phyloP scores from a whole-genome alignment of 2,797 vertebrate species.

The Pipistrellus pipistrellus region DNA sequence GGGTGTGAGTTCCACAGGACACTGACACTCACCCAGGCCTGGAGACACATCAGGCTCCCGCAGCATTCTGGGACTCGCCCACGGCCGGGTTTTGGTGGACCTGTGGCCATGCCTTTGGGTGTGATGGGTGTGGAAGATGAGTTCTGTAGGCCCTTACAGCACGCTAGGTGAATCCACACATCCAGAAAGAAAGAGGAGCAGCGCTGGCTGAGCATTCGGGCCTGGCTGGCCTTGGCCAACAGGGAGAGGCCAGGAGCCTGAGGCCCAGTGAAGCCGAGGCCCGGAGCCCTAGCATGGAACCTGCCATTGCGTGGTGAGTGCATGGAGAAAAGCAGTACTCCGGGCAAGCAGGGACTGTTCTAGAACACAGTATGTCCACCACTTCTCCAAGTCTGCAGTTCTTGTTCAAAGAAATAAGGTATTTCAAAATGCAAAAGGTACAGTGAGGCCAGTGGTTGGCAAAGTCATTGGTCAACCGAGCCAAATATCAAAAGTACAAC shows the following conservation, averaged over 20 bases:
- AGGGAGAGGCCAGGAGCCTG: neutral
- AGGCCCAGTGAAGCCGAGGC: too few relatives aligned
- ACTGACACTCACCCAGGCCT: neutral
- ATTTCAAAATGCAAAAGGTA: conserved; percentile 55
- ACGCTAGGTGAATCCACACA: neutral
- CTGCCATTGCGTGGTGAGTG: neutral
- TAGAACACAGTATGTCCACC: neutral
- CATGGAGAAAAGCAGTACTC: neutral
- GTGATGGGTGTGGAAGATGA: neutral
- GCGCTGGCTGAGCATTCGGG: neutral
- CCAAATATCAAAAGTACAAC: too few relatives aligned
- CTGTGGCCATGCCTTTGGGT: too few relatives aligned
- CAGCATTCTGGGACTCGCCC: neutral
- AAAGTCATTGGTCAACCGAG: too few relatives aligned
- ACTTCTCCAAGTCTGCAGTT: neutral
- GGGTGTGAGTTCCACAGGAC: neutral
- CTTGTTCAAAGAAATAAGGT: conserved; percentile 39
- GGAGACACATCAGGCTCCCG: neutral
- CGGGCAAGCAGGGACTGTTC: neutral
- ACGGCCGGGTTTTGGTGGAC: neutral
- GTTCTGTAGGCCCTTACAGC: neutral
- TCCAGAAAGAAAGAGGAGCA: too few relatives aligned
- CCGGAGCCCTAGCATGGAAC: neutral
- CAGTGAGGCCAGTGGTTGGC: too few relatives aligned
- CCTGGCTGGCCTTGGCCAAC: neutral